Evolutionary conservation across 1,140 invertebrate genomes (phyloP).

Genomic region (Acromyrmex charruanus): DNA sequence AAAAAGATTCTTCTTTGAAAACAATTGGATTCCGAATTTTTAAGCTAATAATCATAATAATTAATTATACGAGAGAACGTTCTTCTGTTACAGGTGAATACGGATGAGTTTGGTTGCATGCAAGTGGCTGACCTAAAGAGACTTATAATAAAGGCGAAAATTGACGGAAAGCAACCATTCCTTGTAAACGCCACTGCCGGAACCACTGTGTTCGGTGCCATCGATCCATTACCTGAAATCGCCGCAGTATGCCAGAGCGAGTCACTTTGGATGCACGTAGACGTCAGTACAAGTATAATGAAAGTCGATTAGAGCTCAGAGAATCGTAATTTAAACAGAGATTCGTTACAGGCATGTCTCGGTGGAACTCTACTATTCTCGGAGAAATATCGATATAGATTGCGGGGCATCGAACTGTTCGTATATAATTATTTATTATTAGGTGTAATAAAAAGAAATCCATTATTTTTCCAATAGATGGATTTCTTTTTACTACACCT

Average conservation of each 20-base stretch:
- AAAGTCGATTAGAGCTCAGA: neutral
- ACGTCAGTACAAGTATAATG: conserved; percentile 87
- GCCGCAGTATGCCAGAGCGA: conserved; percentile 89
- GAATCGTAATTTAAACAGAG: neutral
- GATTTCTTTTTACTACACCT: too few relatives aligned
- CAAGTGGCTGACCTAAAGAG: conserved; percentile 87
- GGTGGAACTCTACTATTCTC: conserved; percentile 93
- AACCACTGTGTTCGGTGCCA: conserved; percentile 93
- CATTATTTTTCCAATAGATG: too few relatives aligned
- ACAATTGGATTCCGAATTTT: neutral
- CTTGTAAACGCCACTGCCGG: conserved; percentile 92
- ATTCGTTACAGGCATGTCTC: conserved; percentile 91
- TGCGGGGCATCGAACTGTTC: conserved; percentile 91
- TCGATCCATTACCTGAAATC: conserved; percentile 92
- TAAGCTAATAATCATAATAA: neutral
- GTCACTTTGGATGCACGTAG: conserved; percentile 94
- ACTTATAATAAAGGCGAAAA: conserved; percentile 86
- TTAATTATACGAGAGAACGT: neutral
- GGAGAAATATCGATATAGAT: conserved; percentile 88
- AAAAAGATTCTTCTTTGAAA: neutral
- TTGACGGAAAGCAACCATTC: conserved; percentile 87
- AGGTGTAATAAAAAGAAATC: too few relatives aligned
- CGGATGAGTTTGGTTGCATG: conserved; percentile 91
- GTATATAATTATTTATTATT: conserved; percentile 50
- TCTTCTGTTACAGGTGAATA: conserved; percentile 87